These are phyloP conservation scores for Callosobruchus maculatus DNA, from an alignment of 2,888 invertebrate species.

Conservation along the genomic window DNA sequence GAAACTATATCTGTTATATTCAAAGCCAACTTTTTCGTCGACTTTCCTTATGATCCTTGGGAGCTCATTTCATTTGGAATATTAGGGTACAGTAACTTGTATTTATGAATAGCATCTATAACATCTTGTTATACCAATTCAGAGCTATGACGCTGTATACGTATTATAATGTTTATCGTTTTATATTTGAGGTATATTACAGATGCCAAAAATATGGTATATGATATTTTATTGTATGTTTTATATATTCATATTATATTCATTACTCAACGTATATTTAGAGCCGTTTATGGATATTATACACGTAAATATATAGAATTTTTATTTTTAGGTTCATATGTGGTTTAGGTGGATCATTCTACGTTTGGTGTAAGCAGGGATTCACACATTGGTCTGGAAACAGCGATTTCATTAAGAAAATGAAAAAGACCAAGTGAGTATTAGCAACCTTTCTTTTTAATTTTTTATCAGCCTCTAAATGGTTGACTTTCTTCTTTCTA, in stretches of 20 bases:
- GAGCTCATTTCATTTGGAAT: conserved; percentile 89
- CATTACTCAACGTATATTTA: no score
- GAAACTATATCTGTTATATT: conserved; percentile 93
- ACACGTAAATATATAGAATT: not conserved
- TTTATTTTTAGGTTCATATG: conserved; percentile 64
- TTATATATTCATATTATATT: no score
- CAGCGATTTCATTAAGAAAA: conserved; percentile 54
- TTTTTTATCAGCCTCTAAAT: no score
- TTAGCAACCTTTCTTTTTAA: not conserved
- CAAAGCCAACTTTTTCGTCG: conserved; percentile 83
- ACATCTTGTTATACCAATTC: no score
- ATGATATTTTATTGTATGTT: no score
- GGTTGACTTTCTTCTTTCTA: no score
- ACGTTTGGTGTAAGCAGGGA: conserved; percentile 83
- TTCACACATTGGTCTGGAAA: conserved; percentile 28
- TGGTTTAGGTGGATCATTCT: conserved; percentile 81
- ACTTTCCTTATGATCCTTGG: conserved; percentile 93
- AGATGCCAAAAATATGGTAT: no score
- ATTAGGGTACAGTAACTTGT: conserved; percentile 63
- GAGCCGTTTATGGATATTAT: no score
- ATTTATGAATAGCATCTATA: no score
- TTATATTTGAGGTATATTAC: no score
- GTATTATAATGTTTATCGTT: no score
- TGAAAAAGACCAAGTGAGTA: conserved; percentile 86
- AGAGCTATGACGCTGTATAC: no score